Percentiles rank a stretch among this genome's conserved stretches.
Evolutionary conservation across 2,113 vertebrate genomes (phyloP).

Genomic region (Sardina pilchardus): DNA sequence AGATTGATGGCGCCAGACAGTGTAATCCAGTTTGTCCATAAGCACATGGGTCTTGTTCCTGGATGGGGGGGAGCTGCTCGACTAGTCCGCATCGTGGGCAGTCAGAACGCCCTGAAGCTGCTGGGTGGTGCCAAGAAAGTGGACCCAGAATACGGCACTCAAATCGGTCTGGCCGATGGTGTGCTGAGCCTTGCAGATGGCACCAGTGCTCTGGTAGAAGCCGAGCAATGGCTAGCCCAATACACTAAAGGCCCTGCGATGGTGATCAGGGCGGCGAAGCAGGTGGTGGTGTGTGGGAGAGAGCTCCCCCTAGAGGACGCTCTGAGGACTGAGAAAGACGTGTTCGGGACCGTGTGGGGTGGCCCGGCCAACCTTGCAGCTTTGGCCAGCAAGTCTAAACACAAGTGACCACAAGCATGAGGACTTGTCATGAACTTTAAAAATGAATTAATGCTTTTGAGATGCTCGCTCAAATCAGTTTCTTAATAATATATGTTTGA

Average conservation of each 20-base stretch:
- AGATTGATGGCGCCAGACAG: constrained; percentile 87
- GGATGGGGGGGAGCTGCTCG: constrained; percentile 89
- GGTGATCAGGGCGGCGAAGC: constrained; percentile 83
- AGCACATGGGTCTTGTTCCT: constrained; percentile 91
- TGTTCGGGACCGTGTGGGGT: constrained; percentile 90
- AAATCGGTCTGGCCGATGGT: constrained; percentile 78
- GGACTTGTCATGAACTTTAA: background rate
- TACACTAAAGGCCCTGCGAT: constrained; percentile 75
- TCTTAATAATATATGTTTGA: background rate
- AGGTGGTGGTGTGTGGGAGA: constrained; percentile 76
- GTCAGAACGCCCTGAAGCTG: constrained; percentile 77
- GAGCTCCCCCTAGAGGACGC: constrained; percentile 83
- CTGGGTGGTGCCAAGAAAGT: constrained; percentile 74
- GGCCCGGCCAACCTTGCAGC: constrained; percentile 85
- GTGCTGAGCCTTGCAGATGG: constrained; percentile 59
- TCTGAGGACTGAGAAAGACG: constrained; percentile 80
- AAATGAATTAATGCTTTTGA: background rate
- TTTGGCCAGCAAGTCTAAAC: constrained; percentile 74
- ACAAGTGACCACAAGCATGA: constrained; percentile 69
- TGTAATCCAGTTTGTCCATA: constrained; percentile 92
- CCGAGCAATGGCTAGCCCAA: constrained; percentile 77
- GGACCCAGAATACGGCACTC: constrained; percentile 69
- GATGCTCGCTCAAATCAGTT: background rate
- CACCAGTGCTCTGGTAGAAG: constrained; percentile 57
- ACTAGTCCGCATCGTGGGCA: constrained; percentile 79